Conservation (phyloP, 2,113 vertebrate genomes). For the Mirounga angustirostris region DNA sequence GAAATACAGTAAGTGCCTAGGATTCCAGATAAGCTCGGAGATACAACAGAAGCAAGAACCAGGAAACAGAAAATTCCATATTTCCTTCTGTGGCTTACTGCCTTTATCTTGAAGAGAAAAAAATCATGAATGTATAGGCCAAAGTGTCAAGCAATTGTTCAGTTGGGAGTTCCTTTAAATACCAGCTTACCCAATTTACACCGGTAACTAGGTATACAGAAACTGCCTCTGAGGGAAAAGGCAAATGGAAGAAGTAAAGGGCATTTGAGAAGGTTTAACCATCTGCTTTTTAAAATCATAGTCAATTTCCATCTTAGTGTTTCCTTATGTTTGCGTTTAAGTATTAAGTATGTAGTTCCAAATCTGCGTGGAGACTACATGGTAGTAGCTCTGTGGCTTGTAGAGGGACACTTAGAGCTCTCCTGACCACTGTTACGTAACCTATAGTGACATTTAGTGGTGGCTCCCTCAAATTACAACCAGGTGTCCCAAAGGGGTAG, state of each 20-base stretch:
- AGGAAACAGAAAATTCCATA: neutral
- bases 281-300: neutral
- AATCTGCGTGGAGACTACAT: neutral
- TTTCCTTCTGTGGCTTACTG: neutral
- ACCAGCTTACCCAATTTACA: neutral
- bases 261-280: neutral
- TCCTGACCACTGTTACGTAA: slow-evolving; percentile 25
- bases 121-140: neutral
- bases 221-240: neutral
- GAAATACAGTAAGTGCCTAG: neutral
- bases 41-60: slow-evolving; percentile 2
- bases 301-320: neutral
- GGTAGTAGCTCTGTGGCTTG: neutral
- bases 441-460: slow-evolving; percentile 79
- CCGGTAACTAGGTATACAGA: neutral
- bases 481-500: slow-evolving; percentile 27
- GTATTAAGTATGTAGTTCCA: neutral
- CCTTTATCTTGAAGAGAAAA: neutral
- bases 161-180: neutral
- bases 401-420: neutral
- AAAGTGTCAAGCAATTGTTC: neutral
- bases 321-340: neutral
- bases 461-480: slow-evolving; percentile 67
- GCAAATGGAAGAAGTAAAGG: neutral
- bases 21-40: slow-evolving; percentile 37